Conservation (phyloP, 2,888 invertebrate species). For the Alloplasta piceator region DNA sequence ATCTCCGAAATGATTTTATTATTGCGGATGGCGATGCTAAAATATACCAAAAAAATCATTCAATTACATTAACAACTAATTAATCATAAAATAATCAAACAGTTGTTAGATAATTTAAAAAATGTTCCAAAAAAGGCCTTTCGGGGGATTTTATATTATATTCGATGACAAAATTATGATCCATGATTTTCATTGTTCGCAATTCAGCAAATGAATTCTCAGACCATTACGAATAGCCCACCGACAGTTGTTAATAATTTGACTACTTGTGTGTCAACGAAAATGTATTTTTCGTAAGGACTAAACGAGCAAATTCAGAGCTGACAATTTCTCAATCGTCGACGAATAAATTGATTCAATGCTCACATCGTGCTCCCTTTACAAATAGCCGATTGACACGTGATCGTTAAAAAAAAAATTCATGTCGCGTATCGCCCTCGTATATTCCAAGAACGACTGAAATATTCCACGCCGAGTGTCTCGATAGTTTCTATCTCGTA, state of each 20-base stretch:
- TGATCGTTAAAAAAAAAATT: conserved; percentile 4
- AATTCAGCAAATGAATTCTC: too few relatives aligned
- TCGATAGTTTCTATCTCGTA: background rate
- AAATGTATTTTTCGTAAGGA: background rate
- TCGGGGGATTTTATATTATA: too few relatives aligned
- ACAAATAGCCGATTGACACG: conserved; percentile 15
- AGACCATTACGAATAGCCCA: too few relatives aligned
- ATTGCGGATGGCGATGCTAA: too few relatives aligned
- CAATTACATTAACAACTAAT: too few relatives aligned
- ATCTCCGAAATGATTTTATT: too few relatives aligned
- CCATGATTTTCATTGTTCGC: too few relatives aligned
- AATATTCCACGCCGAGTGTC: conserved; percentile 2
- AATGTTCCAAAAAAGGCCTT: too few relatives aligned
- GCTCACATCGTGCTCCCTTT: background rate
- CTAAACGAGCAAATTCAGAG: background rate
- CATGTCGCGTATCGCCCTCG: conserved; percentile 1
- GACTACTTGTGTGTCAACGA: background rate
- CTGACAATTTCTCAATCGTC: conserved; percentile 38
- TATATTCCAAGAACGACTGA: background rate
- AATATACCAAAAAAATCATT: too few relatives aligned
- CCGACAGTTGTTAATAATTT: conserved; percentile 1
- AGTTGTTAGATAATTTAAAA: too few relatives aligned
- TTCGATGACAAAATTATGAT: too few relatives aligned
- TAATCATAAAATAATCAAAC: too few relatives aligned
- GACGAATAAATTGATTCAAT: conserved; percentile 16